phyloP scores from a whole-genome alignment of 1,140 invertebrate species.

The Oncopodura yosiiana region DNA sequence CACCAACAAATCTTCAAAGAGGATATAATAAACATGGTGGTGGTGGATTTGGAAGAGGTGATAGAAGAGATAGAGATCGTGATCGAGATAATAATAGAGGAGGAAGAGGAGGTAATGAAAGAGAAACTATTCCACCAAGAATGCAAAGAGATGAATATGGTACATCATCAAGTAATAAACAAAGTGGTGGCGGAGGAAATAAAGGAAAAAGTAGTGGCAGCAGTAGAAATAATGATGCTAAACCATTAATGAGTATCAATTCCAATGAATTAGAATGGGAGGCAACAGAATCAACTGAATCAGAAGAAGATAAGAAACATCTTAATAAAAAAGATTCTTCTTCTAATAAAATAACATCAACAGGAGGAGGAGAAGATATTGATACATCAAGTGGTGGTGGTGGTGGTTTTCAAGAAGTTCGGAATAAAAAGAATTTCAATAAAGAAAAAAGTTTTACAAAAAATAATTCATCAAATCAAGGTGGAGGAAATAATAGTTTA shows the following conservation, averaged over 20 bases:
- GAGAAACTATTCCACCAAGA: constrained; percentile 28
- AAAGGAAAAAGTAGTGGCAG: neutral
- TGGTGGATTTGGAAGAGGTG: constrained; percentile 12
- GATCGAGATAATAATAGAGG: constrained; percentile 31
- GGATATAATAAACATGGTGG: constrained; percentile 10
- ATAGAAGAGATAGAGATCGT: constrained; percentile 12
- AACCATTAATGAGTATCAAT: constrained; percentile 25
- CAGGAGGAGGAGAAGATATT: neutral
- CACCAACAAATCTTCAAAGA: constrained; percentile 11
- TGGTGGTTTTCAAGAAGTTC: constrained; percentile 12
- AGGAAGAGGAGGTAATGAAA: constrained; percentile 16
- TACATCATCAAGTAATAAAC: constrained; percentile 8
- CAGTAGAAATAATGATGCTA: constrained; percentile 2
- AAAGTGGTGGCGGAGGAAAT: constrained; percentile 1
- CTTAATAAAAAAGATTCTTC: neutral
- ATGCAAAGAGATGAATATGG: constrained; percentile 25
- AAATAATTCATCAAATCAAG: neutral
- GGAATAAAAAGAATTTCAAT: constrained; percentile 12
- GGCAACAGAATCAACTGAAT: constrained; percentile 8
- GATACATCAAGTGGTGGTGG: constrained; percentile 4
- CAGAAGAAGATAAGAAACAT: constrained; percentile 3
- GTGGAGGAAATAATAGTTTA: neutral
- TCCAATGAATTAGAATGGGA: constrained; percentile 22
- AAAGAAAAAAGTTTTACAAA: neutral
- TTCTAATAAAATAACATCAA: neutral